phyloP scores from a whole-genome alignment of 2,888 invertebrate genomes.

The Acleris emargana region DNA sequence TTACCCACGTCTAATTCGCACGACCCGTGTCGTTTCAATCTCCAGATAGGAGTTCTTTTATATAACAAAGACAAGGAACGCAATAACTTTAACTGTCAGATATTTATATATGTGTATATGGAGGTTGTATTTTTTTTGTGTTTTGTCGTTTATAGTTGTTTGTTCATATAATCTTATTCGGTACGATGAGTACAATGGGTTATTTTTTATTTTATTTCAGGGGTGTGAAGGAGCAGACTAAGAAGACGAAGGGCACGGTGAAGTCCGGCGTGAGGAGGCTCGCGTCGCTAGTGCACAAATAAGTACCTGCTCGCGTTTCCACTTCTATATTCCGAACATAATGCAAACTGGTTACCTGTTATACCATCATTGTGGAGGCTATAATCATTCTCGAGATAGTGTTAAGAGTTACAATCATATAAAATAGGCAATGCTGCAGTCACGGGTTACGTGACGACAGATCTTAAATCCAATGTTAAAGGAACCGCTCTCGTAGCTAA shows the following conservation, averaged over 20 bases:
- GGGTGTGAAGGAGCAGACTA: constrained; percentile 78
- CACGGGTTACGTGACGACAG: constrained; percentile 1
- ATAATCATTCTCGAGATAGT: constrained; percentile 27
- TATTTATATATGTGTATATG: no score
- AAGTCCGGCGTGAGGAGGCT: constrained; percentile 73
- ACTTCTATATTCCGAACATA: constrained; percentile 17
- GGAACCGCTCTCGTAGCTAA: constrained; percentile 19
- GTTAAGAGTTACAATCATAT: constrained; percentile 28
- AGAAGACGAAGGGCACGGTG: constrained; percentile 74
- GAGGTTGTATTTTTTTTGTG: no score
- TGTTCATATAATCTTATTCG: no score
- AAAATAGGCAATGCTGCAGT: constrained; percentile 21
- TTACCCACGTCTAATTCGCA: no score
- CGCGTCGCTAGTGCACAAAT: constrained; percentile 76
- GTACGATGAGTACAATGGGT: no score
- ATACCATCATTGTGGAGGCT: constrained; percentile 20
- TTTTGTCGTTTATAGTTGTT: no score
- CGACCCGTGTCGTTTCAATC: no score
- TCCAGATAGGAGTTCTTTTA: no score
- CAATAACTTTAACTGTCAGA: no score
- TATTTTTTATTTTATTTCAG: constrained; percentile 52
- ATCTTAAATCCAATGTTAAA: constrained; percentile 13
- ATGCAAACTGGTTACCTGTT: constrained; percentile 11
- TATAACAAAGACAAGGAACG: no score
- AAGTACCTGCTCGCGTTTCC: constrained; percentile 42